Base-by-base conservation (phyloP, 2,113 vertebrate genomes). In the Rhynchopsitta pachyrhyncha region DNA sequence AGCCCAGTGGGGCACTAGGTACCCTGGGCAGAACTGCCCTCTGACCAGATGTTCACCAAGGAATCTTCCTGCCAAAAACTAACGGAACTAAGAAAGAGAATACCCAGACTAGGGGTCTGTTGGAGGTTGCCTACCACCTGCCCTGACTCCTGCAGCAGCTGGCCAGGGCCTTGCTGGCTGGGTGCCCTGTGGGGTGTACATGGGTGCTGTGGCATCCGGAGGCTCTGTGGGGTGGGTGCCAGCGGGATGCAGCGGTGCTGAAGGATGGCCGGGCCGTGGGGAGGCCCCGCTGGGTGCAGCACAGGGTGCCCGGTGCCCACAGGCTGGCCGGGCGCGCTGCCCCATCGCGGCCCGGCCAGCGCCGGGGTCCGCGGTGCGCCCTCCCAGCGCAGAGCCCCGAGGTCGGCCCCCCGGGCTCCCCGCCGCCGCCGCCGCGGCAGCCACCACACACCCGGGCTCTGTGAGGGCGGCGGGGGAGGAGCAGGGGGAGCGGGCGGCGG, bases 1-100 rank as follows among this genome's bases (percentile, higher is more conserved):
- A 6, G 11, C 10, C 14, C 1, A 2, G 4, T 1, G 39, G 28
- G 28, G 3, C n/a, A 42, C 3, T 0, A 20, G 11, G 8, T 39
- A 68, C 27, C 18, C 75, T 8, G 37, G 0, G 46, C 66, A 1
- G 17, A 3, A 15, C 20, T 12, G 31, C 22, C 35, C 39, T 39
- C 14, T 3, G 27, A 31, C 22, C 66, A 46, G 46, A 49, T 8
- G 24, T 3, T 0, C 50, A 23, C 44, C 39, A 2, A 28, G 15
- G 27, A 22, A 33, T 18, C 6, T 12, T 66, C 42, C 67, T 27
- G 29, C 5, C 66, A 37, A 9, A 18, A 82, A 1, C 62, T 5
- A 17, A 4, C 24, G 12, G 17, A 57, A 53, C 23, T 44, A 16
- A 33, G 42, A 46, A n/a, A 37, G 47, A 16, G 47, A 8, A 62